Evolutionary conservation across 2,888 invertebrate species (phyloP).

Genomic region (Dryomyza anilis): DNA sequence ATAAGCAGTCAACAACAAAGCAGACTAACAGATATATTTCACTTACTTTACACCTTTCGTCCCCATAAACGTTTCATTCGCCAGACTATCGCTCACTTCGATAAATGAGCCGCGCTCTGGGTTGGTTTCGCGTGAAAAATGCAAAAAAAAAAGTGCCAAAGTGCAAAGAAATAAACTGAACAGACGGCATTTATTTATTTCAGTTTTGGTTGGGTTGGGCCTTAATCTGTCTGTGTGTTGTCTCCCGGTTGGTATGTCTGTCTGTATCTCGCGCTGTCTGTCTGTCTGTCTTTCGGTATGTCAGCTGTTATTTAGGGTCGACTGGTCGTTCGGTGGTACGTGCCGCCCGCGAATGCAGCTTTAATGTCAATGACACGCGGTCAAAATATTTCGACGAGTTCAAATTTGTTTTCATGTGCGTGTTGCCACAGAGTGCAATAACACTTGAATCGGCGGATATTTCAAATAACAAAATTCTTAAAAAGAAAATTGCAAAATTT

Average conservation of each 20-base stretch:
- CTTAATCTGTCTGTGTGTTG: too few species aligned
- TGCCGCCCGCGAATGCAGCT: not conserved
- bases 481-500: too few species aligned
- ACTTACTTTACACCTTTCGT: not conserved
- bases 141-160: not conserved
- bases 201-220: not conserved
- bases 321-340: not conserved
- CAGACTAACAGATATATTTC: not conserved
- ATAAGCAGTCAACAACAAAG: not conserved
- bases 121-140: constrained; percentile 11
- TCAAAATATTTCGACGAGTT: constrained; percentile 3
- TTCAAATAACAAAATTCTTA: too few species aligned
- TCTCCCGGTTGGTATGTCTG: not conserved
- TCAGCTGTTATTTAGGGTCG: too few species aligned
- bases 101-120: not conserved
- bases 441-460: too few species aligned
- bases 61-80: not conserved
- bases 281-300: not conserved
- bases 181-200: not conserved
- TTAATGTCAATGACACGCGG: constrained; percentile 9
- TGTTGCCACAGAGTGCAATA: too few species aligned
- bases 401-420: not conserved
- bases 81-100: not conserved
- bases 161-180: constrained; percentile 1
- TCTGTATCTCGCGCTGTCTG: not conserved